Percentiles rank a stretch among this genome's conserved stretches.
Evolutionary conservation across 1,140 invertebrate genomes (phyloP).

Genomic region (Hypothenemus hampei): DNA sequence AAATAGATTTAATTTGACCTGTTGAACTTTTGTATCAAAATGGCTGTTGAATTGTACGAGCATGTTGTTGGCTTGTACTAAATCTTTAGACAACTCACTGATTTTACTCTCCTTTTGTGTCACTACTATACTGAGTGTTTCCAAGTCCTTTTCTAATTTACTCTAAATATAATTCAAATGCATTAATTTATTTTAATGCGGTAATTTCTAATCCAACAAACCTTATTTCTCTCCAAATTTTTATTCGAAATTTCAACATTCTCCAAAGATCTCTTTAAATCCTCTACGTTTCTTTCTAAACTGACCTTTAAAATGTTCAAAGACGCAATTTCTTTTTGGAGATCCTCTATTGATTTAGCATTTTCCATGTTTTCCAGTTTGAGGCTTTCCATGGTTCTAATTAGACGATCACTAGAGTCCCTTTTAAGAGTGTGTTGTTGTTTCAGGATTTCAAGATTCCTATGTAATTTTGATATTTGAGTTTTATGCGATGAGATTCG

Average conservation of each 20-base stretch:
- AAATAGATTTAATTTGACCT: conserved; percentile 21
- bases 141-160: conserved; percentile 34
- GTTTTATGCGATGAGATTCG: conserved; percentile 15
- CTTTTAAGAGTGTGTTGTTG: conserved; percentile 21
- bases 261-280: conserved; percentile 18
- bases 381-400: conserved; percentile 24
- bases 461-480: conserved; percentile 15
- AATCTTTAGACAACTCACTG: conserved; percentile 39
- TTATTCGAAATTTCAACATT: conserved; percentile 13
- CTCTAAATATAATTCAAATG: conserved; percentile 17
- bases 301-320: conserved; percentile 19
- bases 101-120: conserved; percentile 37
- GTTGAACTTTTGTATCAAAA: conserved; percentile 33
- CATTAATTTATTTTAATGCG: not conserved
- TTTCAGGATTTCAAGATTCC: conserved; percentile 23
- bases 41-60: conserved; percentile 39
- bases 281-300: conserved; percentile 22
- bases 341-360: conserved; percentile 9
- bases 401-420: conserved; percentile 18
- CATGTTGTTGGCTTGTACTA: conserved; percentile 40
- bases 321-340: conserved; percentile 25
- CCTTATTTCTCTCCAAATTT: conserved; percentile 26
- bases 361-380: conserved; percentile 22
- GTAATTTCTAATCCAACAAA: not conserved
- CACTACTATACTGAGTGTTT: conserved; percentile 36